These are phyloP conservation scores for Artibeus lituratus DNA, from an alignment of 2,797 vertebrate species.

Conservation along the genomic window DNA sequence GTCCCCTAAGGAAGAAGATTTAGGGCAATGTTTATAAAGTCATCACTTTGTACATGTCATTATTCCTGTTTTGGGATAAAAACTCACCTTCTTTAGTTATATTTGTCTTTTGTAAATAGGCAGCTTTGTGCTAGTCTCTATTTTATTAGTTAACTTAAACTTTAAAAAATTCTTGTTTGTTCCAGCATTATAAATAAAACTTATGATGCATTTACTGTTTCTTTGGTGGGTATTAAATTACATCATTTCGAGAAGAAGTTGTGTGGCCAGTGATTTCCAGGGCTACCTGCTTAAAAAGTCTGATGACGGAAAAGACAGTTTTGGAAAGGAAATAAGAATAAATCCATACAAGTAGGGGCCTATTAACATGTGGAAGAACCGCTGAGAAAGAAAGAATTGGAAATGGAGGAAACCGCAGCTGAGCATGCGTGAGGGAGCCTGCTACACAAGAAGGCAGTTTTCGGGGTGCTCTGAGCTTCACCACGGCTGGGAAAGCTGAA, in stretches of 20 bases:
- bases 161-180: slow-evolving; percentile 75
- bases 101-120: slow-evolving; percentile 71
- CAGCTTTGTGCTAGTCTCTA: not conserved
- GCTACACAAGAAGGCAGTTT: fast-evolving
- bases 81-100: slow-evolving; percentile 55
- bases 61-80: slow-evolving; percentile 71
- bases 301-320: not conserved
- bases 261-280: not conserved
- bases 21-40: slow-evolving; percentile 50
- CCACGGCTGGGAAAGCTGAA: fast-evolving
- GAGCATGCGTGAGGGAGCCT: not conserved
- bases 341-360: fast-evolving
- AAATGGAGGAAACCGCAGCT: fast-evolving
- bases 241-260: not conserved
- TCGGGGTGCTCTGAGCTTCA: not conserved
- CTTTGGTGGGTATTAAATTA: not conserved
- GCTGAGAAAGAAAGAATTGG: not conserved
- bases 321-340: not conserved
- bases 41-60: slow-evolving; percentile 61
- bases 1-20: slow-evolving; percentile 23
- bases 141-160: slow-evolving; percentile 80
- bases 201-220: slow-evolving; percentile 44
- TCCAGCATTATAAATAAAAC: slow-evolving; percentile 78
- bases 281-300: not conserved
- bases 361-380: not conserved